Percentiles rank a stretch among this genome's conserved stretches.
Evolutionary conservation across 2,797 vertebrate species (phyloP).

Genomic region (Selene dorsalis): DNA sequence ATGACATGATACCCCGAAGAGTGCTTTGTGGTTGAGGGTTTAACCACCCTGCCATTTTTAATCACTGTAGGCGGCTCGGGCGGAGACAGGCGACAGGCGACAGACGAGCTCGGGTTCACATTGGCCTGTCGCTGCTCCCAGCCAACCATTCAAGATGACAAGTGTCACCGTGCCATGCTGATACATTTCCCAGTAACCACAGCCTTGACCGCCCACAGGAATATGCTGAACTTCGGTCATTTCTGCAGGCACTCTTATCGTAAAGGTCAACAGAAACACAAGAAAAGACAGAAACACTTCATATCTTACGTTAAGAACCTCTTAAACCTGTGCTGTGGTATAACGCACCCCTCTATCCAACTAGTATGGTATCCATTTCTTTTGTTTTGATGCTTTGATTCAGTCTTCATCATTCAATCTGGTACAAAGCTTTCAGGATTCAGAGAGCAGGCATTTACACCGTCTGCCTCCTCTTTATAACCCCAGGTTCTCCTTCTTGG

Average conservation of each 20-base stretch:
- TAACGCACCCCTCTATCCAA: constrained; percentile 17
- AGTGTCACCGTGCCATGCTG: constrained; percentile 56
- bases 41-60: constrained; percentile 72
- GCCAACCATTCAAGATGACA: constrained; percentile 62
- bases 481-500: constrained; percentile 58
- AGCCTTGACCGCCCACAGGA: constrained; percentile 31
- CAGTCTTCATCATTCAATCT: constrained; percentile 55
- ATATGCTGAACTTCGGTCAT: constrained; percentile 27
- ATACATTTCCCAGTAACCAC: constrained; percentile 45
- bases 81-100: constrained; percentile 59
- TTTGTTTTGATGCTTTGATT: constrained; percentile 31
- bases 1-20: constrained; percentile 55
- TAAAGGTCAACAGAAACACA: constrained; percentile 49
- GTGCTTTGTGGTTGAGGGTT: constrained; percentile 48
- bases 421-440: constrained; percentile 49
- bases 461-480: constrained; percentile 49
- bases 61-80: constrained; percentile 52
- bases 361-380: constrained; percentile 4
- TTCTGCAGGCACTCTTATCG: constrained; percentile 33
- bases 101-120: constrained; percentile 49
- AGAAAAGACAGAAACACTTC: constrained; percentile 28
- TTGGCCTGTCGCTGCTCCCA: constrained; percentile 41
- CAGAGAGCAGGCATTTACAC: constrained; percentile 50
- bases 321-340: constrained; percentile 10
- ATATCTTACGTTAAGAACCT: constrained; percentile 30